A percentile compares a stretch with the other conserved stretches of the same genome.
Evolutionary conservation across 2,888 invertebrate species (phyloP).

Genomic region (Pseudoips prasinana): DNA sequence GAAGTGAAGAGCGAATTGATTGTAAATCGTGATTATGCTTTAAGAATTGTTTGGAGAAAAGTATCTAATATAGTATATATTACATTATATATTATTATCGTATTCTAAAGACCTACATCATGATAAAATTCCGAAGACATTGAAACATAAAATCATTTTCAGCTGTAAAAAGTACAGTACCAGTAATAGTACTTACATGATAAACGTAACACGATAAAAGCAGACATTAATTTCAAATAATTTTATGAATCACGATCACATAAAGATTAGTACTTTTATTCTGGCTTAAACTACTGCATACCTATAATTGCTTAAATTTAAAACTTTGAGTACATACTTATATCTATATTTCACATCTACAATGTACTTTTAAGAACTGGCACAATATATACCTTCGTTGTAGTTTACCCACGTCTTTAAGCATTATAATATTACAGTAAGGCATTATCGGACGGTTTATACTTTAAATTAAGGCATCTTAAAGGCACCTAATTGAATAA

Average conservation of each 20-base stretch:
- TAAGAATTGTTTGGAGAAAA: neutral
- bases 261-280: conserved; percentile 13
- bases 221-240: neutral
- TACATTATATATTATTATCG: no score
- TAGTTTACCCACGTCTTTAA: conserved; percentile 57
- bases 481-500: conserved; percentile 58
- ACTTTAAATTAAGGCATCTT: conserved; percentile 66
- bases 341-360: conserved; percentile 38
- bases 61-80: neutral
- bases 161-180: no score
- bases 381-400: conserved; percentile 70
- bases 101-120: neutral
- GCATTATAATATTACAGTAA: conserved; percentile 43
- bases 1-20: conserved; percentile 9
- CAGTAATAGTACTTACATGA: no score
- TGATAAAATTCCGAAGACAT: no score
- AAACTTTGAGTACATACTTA: conserved; percentile 32
- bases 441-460: conserved; percentile 72
- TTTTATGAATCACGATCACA: conserved; percentile 1
- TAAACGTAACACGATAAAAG: no score
- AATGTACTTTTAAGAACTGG: conserved; percentile 65
- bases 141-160: no score
- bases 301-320: conserved; percentile 15
- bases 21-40: neutral
- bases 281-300: conserved; percentile 10